These are phyloP conservation scores for Mnemiopsis leidyi DNA, from an alignment of 37 sponge, comb jelly and placozoan genomes.

Conservation along the genomic window DNA sequence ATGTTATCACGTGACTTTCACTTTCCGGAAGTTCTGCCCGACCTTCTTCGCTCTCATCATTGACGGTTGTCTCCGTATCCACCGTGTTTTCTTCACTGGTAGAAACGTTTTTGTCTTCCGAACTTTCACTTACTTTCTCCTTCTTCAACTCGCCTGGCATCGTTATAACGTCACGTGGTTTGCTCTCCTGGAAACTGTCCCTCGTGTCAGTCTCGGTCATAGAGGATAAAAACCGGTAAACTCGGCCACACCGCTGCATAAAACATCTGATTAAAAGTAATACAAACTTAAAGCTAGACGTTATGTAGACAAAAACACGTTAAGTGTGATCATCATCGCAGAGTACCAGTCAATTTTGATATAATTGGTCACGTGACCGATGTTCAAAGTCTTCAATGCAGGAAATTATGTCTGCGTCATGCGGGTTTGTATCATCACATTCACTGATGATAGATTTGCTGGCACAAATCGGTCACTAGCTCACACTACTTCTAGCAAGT, in stretches of 20 bases:
- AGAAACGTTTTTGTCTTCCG: too few species aligned
- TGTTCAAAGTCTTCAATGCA: neutral
- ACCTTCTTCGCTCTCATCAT: too few species aligned
- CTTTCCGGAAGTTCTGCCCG: too few species aligned
- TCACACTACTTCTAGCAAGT: too few species aligned
- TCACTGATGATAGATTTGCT: too few species aligned
- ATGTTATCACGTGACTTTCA: too few species aligned
- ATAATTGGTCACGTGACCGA: neutral
- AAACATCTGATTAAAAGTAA: neutral
- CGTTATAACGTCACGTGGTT: too few species aligned
- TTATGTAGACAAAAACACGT: neutral
- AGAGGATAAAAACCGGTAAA: neutral
- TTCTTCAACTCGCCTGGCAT: neutral
- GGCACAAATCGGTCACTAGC: too few species aligned
- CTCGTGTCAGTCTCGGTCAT: neutral
- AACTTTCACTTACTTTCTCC: too few species aligned
- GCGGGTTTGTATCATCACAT: too few species aligned
- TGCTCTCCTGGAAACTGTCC: neutral
- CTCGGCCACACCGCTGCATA: neutral
- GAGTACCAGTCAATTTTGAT: neutral
- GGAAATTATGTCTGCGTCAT: neutral
- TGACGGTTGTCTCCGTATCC: too few species aligned
- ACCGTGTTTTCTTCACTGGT: too few species aligned
- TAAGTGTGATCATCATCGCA: neutral
- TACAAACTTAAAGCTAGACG: neutral